Evolutionary conservation across 2,888 invertebrate genomes (phyloP), one percentile per base, ranked within the genome.

Genomic region (Poecilus cupreus): DNA sequence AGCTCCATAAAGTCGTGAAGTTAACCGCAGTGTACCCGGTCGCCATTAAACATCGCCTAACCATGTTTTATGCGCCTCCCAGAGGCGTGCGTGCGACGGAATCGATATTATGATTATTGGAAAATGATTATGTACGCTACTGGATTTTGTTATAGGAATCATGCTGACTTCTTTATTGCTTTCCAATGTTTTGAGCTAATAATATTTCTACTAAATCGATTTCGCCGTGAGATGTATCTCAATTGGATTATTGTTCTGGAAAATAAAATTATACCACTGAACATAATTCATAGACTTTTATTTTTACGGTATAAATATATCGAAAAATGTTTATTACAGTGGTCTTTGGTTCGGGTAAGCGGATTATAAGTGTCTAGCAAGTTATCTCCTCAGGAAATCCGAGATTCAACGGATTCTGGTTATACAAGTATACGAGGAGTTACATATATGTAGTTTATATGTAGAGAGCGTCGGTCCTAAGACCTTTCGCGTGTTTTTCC

Each of bases 21-120:
- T 83, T 84, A 85, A 85, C 85, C 85, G 82, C 84, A 82, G 83
- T 26, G 54, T 51, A 70, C 70, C 70, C 26, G 37, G 20, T 13
- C 37, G 43, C 32, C 68, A 78, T 78, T 68, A 76, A 86, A 84
- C 83, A 84, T 84, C 83, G 82, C 83, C 84, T 85, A 85, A 85
- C 84, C 82, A 82, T 85, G 84, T 85, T 86, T 86, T 86, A 86
- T 85, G 83, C 83, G 83, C 68, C 37, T 13, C n/a, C n/a, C 37
- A 76, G 16, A n/a, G 13, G 54, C 54, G 51, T 60, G 60, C 60
- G 24, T 26, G 43, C 24, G 26, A 20, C 32, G n/a, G 13, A 22
- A 70, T 70, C 37, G 37, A 39, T 70, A 39, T 70, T 70, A 70
- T 70, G 37, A 39, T 43, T 70, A 43, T 43, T 60, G 70, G 43